A percentile compares a stretch with the other conserved stretches of the same genome.
Conservation (phyloP, 2,113 vertebrate genomes). For the Uria aalge region DNA sequence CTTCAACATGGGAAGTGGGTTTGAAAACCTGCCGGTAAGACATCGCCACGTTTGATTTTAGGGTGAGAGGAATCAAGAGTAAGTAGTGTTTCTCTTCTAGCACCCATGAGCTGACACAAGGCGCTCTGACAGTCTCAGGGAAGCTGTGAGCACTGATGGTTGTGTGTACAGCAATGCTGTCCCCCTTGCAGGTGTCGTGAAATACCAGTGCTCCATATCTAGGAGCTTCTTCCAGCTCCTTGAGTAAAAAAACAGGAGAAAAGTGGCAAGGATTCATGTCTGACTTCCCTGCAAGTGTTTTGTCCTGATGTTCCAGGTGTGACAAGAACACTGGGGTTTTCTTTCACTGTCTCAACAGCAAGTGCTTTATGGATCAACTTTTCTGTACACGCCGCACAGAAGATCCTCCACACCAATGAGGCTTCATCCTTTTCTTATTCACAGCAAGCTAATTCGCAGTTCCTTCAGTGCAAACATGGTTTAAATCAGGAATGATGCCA, state of each 20-base stretch:
- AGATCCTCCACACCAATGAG: fast-evolving
- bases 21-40: not conserved
- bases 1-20: not conserved
- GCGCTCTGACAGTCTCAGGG: not conserved
- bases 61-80: not conserved
- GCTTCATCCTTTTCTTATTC: not conserved
- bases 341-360: not conserved
- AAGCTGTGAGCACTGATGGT: not conserved
- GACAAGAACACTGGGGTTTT: not conserved
- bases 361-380: not conserved
- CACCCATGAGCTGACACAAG: not conserved
- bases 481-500: not conserved
- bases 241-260: not conserved
- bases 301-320: not conserved
- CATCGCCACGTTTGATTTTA: not conserved
- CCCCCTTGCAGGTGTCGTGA: not conserved
- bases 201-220: not conserved
- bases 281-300: not conserved
- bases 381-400: fast-evolving
- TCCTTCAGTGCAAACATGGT: not conserved
- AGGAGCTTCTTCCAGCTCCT: not conserved
- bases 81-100: not conserved
- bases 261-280: not conserved
- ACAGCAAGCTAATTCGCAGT: not conserved
- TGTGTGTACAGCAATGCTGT: not conserved